Evolutionary conservation across 2,797 vertebrate species (phyloP), one percentile per base, ranked within the genome.

Genomic region (Scleropages formosus): DNA sequence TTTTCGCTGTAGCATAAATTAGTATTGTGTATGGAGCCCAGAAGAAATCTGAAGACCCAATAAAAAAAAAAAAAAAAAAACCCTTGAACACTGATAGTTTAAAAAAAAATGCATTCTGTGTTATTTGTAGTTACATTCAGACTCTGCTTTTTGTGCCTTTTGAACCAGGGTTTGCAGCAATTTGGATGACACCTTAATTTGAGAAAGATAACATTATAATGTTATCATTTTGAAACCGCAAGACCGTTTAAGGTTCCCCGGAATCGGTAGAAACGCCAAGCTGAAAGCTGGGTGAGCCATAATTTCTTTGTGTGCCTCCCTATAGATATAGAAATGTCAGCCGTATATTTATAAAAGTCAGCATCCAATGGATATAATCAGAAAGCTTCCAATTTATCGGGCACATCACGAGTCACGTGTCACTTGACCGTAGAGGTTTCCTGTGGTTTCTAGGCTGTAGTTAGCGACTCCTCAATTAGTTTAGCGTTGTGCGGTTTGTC

Each of bases 381-480:
- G 47, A 6, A 11, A 1, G 11, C 65, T 46, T 12, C 47, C 20
- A 27, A 24, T 31, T 16, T n/a, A 71, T 24, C 51, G 70, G 46
- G 22, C 9, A n/a, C 4, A 51, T 12, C 47, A 31, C 13, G 15
- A 71, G 68, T 51, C 49, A 4, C 20, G 11, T 69, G 49, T 31
- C 18, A 26, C 49, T 51, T 53, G 7, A n/a, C 20, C 16, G 22
- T 56, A 26, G 49, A 18, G 27, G 47, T 71, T 71, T 58, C 66
- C 20, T 71, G 49, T 1, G 68, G 68, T 56, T 13, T 8, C 26
- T 58, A 47, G 49, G 15, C 49, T 12, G 51, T 53, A 13, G 49
- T 51, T 70, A 56, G 27, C 11, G 7, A 58, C 68, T 70, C 67
- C 49, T 53, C 2, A 16, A 67, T 47, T 67, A 68, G 44, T 39